Evolutionary conservation across 2,113 vertebrate genomes (phyloP).

Genomic region (Saiga tatarica): DNA sequence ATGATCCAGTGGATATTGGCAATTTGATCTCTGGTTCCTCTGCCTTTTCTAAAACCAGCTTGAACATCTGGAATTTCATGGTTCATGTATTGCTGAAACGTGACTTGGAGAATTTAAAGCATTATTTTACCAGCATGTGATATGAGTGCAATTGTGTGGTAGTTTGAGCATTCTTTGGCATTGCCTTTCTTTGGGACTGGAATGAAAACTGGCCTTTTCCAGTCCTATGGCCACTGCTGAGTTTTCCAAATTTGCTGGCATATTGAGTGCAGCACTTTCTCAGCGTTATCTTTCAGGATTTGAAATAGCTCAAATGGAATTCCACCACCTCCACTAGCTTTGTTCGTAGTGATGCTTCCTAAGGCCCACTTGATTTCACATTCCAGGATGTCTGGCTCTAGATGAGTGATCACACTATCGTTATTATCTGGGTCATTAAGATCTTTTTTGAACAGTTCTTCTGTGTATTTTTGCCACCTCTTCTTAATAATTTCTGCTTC

Average conservation of each 20-base stretch:
- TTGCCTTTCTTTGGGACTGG: neutral
- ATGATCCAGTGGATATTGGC: neutral
- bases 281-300: neutral
- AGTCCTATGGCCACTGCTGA: neutral
- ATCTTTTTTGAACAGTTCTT: neutral
- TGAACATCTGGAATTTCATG: neutral
- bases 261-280: neutral
- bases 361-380: neutral
- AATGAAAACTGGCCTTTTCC: neutral
- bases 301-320: neutral
- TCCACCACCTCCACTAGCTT: neutral
- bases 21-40: neutral
- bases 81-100: fast-evolving
- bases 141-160: fast-evolving
- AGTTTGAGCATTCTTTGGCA: neutral
- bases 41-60: neutral
- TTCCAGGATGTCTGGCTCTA: neutral
- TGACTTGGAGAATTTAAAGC: neutral
- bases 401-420: neutral
- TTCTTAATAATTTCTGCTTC: neutral
- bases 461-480: neutral
- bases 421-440: neutral
- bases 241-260: neutral
- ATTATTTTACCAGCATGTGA: neutral
- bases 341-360: fast-evolving